Base-by-base conservation (phyloP, 1,140 invertebrate genomes). In the Pentalonia nigronervosa region DNA sequence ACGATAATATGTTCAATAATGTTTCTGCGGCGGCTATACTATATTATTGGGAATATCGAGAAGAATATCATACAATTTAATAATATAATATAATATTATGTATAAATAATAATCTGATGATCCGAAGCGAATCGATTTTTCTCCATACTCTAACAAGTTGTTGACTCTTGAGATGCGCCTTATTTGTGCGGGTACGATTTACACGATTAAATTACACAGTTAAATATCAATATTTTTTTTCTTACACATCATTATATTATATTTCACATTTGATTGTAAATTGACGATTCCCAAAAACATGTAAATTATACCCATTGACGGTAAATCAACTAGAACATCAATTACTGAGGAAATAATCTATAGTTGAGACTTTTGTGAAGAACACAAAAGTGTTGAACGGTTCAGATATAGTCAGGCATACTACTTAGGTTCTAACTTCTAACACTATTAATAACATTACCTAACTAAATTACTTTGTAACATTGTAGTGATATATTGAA, bases 51-150 rank as follows among this genome's bases (percentile, higher is more conserved):
- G 30, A 90, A 90, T 90, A 67, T 90, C 9, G 56, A 67, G 41
- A 67, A 90, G 60, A 53, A 53, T 30, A 90, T 60, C 53, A 60
- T 30, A 60, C 17, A n/a, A n/a, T n/a, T n/a, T n/a, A n/a, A 23
- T 41, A 41, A 60, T 34, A 88, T 60, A 56, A 76, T 50, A 92
- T 36, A 36, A 48, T 92, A 76, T n/a, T 84, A 41, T 83, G 67
- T 36, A 84, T 86, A 84, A 53, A 93, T 53, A 93, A 93, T 86
- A 86, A 83, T 93, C 91, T 83, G 91, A 93, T 86, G 91, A 93
- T 93, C 76, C 91, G 50, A 84, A 93, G 21, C 91, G 47, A 93
- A 93, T 93, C 91, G 91, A 93, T 93, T 93, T 86, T 50, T 41
- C n/a, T 90, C 48, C 14, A 53, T 56, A 89, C 45, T 60, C 56